Conservation (phyloP, 2,797 vertebrate genomes). For the Triplophysa yarkandensis region DNA sequence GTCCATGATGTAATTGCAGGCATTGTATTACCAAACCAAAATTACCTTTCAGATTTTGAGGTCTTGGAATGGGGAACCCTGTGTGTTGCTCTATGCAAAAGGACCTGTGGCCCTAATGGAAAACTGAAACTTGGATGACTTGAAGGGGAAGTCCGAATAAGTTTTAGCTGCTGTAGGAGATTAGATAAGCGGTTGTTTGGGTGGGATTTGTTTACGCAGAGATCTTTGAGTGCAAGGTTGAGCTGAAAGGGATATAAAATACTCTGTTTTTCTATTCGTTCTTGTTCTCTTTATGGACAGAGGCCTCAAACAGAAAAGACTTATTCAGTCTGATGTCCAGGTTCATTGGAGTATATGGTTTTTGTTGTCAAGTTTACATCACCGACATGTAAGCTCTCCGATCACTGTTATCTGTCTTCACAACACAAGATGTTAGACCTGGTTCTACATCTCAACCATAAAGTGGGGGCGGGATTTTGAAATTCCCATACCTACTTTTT, state of each 20-base stretch:
- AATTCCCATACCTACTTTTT: conserved; percentile 18
- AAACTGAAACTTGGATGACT: conserved; percentile 44
- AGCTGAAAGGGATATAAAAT: conserved; percentile 6
- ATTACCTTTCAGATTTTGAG: background rate
- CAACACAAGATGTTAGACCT: conserved; percentile 21
- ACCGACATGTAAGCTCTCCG: no score
- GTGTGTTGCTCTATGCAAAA: conserved; percentile 9
- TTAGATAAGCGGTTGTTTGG: conserved; percentile 55
- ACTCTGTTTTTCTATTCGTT: conserved; percentile 34
- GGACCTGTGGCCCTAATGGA: conserved; percentile 6
- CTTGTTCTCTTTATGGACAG: conserved; percentile 10
- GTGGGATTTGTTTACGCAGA: conserved; percentile 57
- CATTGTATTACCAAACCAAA: conserved; percentile 16
- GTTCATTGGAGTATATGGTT: no score
- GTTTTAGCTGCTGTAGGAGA: conserved; percentile 44
- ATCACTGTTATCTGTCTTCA: conserved; percentile 14
- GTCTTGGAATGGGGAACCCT: background rate
- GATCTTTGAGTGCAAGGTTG: conserved; percentile 33
- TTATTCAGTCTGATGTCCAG: no score
- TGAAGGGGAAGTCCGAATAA: conserved; percentile 51
- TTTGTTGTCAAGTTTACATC: no score
- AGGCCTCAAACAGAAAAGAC: conserved; percentile 26
- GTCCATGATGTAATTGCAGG: background rate
- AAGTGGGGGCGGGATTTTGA: conserved; percentile 1
- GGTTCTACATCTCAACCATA: background rate